Conservation (phyloP, 2,113 vertebrate genomes). For the Tetraodon nigroviridis region DNA sequence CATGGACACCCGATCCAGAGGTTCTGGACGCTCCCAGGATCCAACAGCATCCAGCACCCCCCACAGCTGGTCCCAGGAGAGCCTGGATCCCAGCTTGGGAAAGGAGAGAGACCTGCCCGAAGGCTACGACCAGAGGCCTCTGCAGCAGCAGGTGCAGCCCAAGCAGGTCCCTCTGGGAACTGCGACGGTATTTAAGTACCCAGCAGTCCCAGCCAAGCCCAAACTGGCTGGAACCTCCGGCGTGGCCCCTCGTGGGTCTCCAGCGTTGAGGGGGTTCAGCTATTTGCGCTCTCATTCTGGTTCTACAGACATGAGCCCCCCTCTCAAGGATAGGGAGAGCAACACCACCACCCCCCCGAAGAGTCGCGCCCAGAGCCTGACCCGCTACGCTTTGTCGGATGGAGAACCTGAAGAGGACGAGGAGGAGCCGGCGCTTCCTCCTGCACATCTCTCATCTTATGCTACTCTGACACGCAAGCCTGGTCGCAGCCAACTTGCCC, state of each 20-base stretch:
- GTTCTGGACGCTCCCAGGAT: constrained; percentile 88
- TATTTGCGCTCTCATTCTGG: constrained; percentile 65
- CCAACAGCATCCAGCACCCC: constrained; percentile 50
- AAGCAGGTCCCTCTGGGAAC: constrained; percentile 64
- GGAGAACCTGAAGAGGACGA: constrained; percentile 85
- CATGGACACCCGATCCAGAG: constrained; percentile 82
- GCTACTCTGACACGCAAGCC: constrained; percentile 87
- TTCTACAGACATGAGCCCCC: constrained; percentile 37
- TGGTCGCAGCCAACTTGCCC: constrained; percentile 61
- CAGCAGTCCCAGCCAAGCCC: constrained; percentile 60
- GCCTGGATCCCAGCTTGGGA: constrained; percentile 57
- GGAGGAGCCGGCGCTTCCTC: constrained; percentile 25
- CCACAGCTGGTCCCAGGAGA: constrained; percentile 77
- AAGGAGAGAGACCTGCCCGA: constrained; percentile 87
- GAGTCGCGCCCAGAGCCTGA: constrained; percentile 80
- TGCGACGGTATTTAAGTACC: constrained; percentile 66
- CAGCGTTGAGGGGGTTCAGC: constrained; percentile 61
- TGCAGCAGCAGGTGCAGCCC: constrained; percentile 48
- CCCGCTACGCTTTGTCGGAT: constrained; percentile 82
- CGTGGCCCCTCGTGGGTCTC: constrained; percentile 55
- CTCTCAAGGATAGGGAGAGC: constrained; percentile 1
- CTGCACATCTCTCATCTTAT: constrained; percentile 78
- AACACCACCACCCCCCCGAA: constrained; percentile 62
- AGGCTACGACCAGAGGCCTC: constrained; percentile 74
- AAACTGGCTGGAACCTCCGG: constrained; percentile 29